Evolutionary conservation across 2,888 invertebrate genomes (phyloP).

Genomic region (Taphrorychus bicolor): DNA sequence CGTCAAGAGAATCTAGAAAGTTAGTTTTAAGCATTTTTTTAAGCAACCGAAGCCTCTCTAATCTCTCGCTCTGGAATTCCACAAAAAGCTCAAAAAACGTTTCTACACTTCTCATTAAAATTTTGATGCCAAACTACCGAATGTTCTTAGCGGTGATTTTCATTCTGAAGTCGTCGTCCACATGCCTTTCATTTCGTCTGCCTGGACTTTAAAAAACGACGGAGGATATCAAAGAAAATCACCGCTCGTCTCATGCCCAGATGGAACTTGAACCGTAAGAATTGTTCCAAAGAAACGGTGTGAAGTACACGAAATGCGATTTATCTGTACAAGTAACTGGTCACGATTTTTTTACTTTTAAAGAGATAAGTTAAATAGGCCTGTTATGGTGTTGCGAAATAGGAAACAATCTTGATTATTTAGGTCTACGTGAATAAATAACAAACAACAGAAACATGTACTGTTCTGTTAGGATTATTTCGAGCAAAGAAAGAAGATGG

Average conservation of each 20-base stretch:
- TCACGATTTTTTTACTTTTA: too few species aligned
- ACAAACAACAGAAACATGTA: background rate
- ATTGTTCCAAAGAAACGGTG: background rate
- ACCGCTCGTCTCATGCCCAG: background rate
- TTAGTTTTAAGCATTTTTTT: too few species aligned
- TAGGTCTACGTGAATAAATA: too few species aligned
- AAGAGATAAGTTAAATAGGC: too few species aligned
- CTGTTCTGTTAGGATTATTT: too few species aligned
- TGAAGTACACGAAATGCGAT: background rate
- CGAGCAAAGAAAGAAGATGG: background rate
- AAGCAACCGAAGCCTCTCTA: background rate
- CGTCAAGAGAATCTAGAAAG: too few species aligned
- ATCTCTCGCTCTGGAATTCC: background rate
- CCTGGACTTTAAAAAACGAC: background rate
- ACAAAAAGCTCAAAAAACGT: background rate
- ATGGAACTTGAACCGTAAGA: conserved; percentile 5
- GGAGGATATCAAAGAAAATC: conserved; percentile 2
- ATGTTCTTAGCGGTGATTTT: background rate
- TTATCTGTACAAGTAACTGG: too few species aligned
- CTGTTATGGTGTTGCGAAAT: too few species aligned
- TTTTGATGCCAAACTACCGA: background rate
- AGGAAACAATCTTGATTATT: too few species aligned
- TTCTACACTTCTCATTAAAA: background rate
- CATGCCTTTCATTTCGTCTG: background rate
- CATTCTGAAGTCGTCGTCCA: background rate